Evolutionary conservation across 1,140 invertebrate genomes (phyloP).

Genomic region (Diachasma alloeum): DNA sequence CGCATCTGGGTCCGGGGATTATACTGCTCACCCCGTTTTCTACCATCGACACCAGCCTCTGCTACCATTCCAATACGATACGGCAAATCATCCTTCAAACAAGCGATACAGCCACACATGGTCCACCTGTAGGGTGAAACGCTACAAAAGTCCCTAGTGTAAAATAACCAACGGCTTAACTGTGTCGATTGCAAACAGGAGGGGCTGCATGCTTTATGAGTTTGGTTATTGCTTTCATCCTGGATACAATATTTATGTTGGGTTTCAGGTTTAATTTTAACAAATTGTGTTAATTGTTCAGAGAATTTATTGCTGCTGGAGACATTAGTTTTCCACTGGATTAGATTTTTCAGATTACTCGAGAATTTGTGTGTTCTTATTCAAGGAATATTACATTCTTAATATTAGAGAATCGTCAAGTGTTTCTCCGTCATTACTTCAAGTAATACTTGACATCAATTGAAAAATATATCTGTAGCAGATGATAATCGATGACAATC

Average conservation of each 20-base stretch:
- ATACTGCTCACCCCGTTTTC: constrained; percentile 2
- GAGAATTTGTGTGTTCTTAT: neutral
- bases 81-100: neutral
- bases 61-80: constrained; percentile 1
- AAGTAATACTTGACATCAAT: too few species aligned
- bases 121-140: neutral
- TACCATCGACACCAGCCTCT: neutral
- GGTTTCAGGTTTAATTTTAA: neutral
- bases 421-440: too few species aligned
- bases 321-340: neutral
- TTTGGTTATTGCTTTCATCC: constrained; percentile 10
- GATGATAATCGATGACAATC: too few species aligned
- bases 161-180: constrained; percentile 2
- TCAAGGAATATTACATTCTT: too few species aligned
- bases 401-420: too few species aligned
- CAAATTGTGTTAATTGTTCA: neutral
- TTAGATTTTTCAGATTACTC: neutral
- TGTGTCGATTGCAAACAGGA: neutral
- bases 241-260: neutral
- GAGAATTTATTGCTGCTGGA: neutral
- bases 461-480: too few species aligned
- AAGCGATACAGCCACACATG: neutral
- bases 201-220: neutral
- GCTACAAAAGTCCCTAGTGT: constrained; percentile 3
- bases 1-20: neutral